phyloP scores from a whole-genome alignment of 2,797 vertebrate genomes.

The Linurgus olivaceus region DNA sequence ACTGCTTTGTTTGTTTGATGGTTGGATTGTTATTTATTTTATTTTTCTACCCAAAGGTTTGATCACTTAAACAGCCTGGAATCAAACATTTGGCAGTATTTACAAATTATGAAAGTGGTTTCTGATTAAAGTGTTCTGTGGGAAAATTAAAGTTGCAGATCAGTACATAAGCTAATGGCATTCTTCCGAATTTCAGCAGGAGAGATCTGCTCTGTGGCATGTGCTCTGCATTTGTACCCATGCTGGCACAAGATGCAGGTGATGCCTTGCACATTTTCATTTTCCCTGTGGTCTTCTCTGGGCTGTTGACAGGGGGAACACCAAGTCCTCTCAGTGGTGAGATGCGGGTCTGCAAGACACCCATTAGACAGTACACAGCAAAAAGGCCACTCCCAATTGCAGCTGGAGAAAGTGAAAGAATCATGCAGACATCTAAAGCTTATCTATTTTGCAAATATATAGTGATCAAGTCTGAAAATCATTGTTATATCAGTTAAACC shows the following conservation, averaged over 20 bases:
- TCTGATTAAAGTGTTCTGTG: not conserved
- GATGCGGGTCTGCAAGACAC: not conserved
- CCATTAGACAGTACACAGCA: not conserved
- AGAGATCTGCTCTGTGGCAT: not conserved
- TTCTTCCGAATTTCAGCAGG: not conserved
- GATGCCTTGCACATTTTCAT: accelerated
- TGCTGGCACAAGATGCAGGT: not conserved
- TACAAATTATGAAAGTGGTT: slow-evolving; percentile 47
- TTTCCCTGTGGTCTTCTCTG: not conserved
- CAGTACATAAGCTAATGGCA: not conserved
- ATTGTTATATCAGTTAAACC: not conserved
- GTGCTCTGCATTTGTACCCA: not conserved
- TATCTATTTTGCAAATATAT: not conserved
- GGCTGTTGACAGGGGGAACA: not conserved
- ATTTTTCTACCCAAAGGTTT: not conserved
- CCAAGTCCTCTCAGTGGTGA: not conserved
- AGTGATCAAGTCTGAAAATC: not conserved
- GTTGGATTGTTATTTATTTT: not conserved
- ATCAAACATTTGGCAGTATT: slow-evolving; percentile 31
- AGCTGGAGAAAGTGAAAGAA: not conserved
- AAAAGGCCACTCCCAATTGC: not conserved
- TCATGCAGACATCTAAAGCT: not conserved
- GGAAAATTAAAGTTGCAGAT: slow-evolving; percentile 2
- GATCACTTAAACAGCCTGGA: not conserved
- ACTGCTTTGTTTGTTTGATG: not conserved